Percentiles rank a stretch among this genome's conserved stretches.
phyloP scores from a whole-genome alignment of 1,140 invertebrate genomes.

The Lepidurus packardi region DNA sequence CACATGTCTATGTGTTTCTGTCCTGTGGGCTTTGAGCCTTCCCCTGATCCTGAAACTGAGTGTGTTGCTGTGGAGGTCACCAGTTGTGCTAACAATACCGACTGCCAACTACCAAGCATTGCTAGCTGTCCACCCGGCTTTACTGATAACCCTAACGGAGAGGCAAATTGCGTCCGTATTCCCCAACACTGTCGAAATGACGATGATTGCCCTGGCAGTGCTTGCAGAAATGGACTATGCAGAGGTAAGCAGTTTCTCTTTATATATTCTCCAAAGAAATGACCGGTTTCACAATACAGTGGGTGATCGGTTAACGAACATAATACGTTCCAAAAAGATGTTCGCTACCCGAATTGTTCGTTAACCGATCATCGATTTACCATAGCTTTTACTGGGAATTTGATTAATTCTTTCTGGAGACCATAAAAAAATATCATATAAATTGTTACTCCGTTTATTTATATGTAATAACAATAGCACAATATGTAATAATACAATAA shows the following conservation, averaged over 20 bases:
- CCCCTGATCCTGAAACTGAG: slow-evolving; percentile 72
- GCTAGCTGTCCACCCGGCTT: slow-evolving; percentile 70
- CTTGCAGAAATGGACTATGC: slow-evolving; percentile 76
- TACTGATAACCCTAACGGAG: slow-evolving; percentile 52
- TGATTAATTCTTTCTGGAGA: too few relatives aligned
- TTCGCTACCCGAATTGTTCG: too few relatives aligned
- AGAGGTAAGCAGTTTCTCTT: slow-evolving; percentile 46
- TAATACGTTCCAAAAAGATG: too few relatives aligned
- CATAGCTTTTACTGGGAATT: too few relatives aligned
- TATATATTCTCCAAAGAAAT: too few relatives aligned
- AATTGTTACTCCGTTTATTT: too few relatives aligned
- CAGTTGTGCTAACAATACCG: slow-evolving; percentile 47
- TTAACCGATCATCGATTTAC: too few relatives aligned
- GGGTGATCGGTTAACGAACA: too few relatives aligned
- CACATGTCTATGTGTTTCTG: slow-evolving; percentile 75
- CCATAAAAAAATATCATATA: too few relatives aligned
- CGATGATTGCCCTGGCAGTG: slow-evolving; percentile 64
- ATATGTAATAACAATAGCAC: too few relatives aligned
- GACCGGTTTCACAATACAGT: too few relatives aligned
- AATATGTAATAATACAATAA: too few relatives aligned
- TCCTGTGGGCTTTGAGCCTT: slow-evolving; percentile 68
- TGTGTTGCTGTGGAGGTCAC: slow-evolving; percentile 55
- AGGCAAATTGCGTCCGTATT: slow-evolving; percentile 65
- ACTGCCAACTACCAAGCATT: slow-evolving; percentile 60
- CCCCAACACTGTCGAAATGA: slow-evolving; percentile 61